These are phyloP conservation scores for Nanorana parkeri DNA, from an alignment of 2,113 vertebrate species.

Conservation along the genomic window DNA sequence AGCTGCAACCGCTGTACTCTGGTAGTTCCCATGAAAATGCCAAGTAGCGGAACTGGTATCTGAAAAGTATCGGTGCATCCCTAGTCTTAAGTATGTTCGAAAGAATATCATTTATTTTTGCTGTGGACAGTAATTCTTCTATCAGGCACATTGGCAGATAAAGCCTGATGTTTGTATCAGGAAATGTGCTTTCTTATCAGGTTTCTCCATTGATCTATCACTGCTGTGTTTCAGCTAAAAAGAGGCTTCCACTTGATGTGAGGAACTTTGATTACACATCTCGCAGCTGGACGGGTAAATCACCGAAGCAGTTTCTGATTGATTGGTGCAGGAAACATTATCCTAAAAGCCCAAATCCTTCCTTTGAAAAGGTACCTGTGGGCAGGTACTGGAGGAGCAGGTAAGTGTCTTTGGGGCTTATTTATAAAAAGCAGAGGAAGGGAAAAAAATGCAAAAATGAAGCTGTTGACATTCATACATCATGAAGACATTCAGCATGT, in stretches of 20 bases:
- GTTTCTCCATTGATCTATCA: too few relatives aligned
- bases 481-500: too few relatives aligned
- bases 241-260: slow-evolving; percentile 87
- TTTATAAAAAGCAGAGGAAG: neutral
- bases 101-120: too few relatives aligned
- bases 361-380: slow-evolving; percentile 89
- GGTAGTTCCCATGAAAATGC: too few relatives aligned
- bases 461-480: too few relatives aligned
- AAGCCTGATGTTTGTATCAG: neutral
- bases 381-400: slow-evolving; percentile 94
- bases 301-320: slow-evolving; percentile 97
- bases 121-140: neutral
- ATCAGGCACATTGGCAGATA: neutral
- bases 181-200: too few relatives aligned
- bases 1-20: too few relatives aligned
- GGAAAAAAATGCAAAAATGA: too few relatives aligned
- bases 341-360: slow-evolving; percentile 89
- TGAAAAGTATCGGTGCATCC: too few relatives aligned
- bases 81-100: too few relatives aligned
- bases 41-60: too few relatives aligned
- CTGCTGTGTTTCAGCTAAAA: slow-evolving; percentile 70
- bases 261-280: slow-evolving; percentile 96
- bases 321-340: slow-evolving; percentile 98
- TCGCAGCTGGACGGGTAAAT: slow-evolving; percentile 98
- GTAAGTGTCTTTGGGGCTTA: slow-evolving; percentile 72